These are phyloP conservation scores for Calliopum simillimum DNA, from an alignment of 2,888 invertebrate species.

Conservation along the genomic window DNA sequence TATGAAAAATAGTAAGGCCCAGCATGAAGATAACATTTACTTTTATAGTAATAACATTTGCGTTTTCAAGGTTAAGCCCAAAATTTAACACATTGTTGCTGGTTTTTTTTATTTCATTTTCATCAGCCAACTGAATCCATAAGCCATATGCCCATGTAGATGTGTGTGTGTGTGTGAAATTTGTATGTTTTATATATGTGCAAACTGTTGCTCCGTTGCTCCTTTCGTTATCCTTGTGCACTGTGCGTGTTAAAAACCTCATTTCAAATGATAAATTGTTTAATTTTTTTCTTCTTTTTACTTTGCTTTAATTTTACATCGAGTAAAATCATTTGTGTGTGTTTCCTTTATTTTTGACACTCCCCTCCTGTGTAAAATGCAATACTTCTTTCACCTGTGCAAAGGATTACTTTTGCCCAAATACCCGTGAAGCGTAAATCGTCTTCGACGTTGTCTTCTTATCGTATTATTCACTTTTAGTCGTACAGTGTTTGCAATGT, in stretches of 20 bases:
- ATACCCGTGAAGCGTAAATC: conserved; percentile 6
- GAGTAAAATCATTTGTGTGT: neutral
- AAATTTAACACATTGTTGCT: conserved; percentile 3
- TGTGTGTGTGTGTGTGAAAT: neutral
- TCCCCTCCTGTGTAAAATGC: neutral
- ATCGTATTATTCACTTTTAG: too few relatives aligned
- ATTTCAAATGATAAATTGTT: conserved; percentile 22
- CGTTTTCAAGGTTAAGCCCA: conserved; percentile 17
- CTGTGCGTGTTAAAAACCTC: neutral
- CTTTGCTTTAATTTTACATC: neutral
- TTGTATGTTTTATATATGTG: neutral
- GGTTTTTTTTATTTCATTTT: too few relatives aligned
- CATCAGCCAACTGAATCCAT: too few relatives aligned
- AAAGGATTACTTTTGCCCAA: conserved; percentile 21
- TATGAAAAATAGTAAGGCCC: too few relatives aligned
- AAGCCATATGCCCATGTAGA: neutral
- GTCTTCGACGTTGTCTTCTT: neutral
- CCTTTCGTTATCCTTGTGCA: neutral
- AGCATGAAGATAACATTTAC: too few relatives aligned
- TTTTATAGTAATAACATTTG: neutral
- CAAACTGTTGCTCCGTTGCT: conserved; percentile 12
- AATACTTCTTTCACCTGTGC: neutral
- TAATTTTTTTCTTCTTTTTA: conserved; percentile 6
- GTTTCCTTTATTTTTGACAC: neutral
- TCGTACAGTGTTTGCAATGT: too few relatives aligned